Evolutionary conservation across 2,113 vertebrate genomes (phyloP).

Genomic region (Alethe castanea): DNA sequence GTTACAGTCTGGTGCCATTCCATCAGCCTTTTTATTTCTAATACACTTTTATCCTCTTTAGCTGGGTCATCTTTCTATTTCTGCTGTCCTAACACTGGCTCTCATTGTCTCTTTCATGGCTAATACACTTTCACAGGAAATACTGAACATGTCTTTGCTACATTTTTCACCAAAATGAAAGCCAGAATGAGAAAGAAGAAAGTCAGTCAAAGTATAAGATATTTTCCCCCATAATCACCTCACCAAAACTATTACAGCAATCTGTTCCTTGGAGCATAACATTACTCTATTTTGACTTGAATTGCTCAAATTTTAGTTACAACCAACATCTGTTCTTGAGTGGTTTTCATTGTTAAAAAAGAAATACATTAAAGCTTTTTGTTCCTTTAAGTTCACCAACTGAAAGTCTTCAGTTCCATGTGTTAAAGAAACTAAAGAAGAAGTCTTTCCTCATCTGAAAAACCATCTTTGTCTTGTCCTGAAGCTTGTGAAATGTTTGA

Average conservation of each 20-base stretch:
- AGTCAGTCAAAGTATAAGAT: neutral
- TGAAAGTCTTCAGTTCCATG: neutral
- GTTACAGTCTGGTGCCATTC: neutral
- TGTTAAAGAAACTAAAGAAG: neutral
- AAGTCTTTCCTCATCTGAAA: neutral
- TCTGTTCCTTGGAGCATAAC: neutral
- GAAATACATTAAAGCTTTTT: constrained; percentile 3
- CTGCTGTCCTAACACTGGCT: neutral
- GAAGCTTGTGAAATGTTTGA: constrained; percentile 19
- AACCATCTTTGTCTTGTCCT: neutral
- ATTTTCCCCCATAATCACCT: neutral
- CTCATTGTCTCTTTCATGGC: neutral
- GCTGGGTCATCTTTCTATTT: neutral
- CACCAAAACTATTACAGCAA: neutral
- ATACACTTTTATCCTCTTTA: neutral
- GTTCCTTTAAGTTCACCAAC: constrained; percentile 8
- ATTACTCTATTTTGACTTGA: constrained; percentile 2
- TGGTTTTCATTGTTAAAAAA: constrained; percentile 16
- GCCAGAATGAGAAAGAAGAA: neutral
- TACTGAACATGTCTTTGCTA: neutral
- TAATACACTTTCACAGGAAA: neutral
- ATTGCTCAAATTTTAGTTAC: neutral
- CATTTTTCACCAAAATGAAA: constrained; percentile 15
- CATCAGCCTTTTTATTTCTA: neutral
- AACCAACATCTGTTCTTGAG: constrained; percentile 16